Evolutionary conservation across 2,113 vertebrate species (phyloP).

Genomic region (Pseudopodoces humilis): DNA sequence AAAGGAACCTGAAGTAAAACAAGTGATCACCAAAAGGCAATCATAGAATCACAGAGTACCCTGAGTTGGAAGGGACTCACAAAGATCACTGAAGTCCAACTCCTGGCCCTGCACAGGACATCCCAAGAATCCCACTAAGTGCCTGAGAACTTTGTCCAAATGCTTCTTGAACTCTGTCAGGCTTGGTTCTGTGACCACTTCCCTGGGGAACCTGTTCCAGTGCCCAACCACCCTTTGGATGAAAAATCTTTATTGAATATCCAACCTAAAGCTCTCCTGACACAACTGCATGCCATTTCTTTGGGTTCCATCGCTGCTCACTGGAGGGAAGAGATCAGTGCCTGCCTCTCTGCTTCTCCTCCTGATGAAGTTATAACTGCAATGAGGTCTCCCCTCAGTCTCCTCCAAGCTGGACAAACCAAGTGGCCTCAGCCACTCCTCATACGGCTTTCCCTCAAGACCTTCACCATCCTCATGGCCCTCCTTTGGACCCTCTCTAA

Average conservation of each 20-base stretch:
- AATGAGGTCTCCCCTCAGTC: neutral
- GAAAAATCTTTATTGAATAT: neutral
- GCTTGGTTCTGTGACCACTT: neutral
- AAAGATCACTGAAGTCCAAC: neutral
- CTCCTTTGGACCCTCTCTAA: neutral
- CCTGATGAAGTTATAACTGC: accelerated
- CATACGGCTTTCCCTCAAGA: accelerated
- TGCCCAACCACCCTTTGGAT: neutral
- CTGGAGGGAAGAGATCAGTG: neutral
- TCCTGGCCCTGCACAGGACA: neutral
- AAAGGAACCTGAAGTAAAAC: neutral
- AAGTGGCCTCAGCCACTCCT: neutral
- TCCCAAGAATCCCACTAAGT: neutral
- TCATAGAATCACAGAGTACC: neutral
- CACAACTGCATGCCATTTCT: neutral
- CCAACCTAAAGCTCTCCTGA: neutral
- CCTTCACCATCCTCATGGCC: neutral
- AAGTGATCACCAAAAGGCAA: neutral
- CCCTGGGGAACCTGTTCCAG: neutral
- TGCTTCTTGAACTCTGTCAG: neutral
- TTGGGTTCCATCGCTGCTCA: neutral
- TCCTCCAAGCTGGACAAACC: neutral
- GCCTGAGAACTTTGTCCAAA: neutral
- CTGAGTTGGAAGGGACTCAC: neutral
- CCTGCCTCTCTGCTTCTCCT: accelerated